A percentile compares a stretch with the other conserved stretches of the same genome.
Evolutionary conservation across 1,140 invertebrate species (phyloP).

Genomic region (Solenopsis invicta): DNA sequence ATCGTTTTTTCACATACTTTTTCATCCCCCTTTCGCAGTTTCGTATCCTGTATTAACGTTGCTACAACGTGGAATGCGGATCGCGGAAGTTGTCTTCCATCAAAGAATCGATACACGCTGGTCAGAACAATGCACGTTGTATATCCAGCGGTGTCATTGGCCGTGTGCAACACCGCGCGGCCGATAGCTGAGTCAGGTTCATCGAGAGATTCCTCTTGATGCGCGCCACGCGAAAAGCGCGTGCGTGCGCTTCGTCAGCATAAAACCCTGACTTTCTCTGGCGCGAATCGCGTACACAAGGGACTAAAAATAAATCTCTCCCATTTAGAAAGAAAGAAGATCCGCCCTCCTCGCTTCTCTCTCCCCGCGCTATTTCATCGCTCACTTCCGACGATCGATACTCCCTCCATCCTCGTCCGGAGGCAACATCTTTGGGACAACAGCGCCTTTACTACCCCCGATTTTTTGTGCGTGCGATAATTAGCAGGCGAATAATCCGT

Average conservation of each 20-base stretch:
- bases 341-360: not conserved
- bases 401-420: not conserved
- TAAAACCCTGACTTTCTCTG: conserved; percentile 53
- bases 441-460: not conserved
- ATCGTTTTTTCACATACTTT: not conserved
- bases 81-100: conserved; percentile 1
- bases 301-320: conserved; percentile 54
- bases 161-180: conserved; percentile 47
- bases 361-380: conserved; percentile 25
- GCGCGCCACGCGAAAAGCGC: conserved; percentile 26
- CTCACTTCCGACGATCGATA: conserved; percentile 54
- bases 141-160: conserved; percentile 32
- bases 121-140: conserved; percentile 26
- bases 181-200: conserved; percentile 55
- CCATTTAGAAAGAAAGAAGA: conserved; percentile 23
- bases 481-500: conserved; percentile 22
- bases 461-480: conserved; percentile 33
- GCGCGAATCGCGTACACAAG: conserved; percentile 4
- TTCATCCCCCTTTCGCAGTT: not conserved
- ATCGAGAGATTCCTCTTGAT: conserved; percentile 48
- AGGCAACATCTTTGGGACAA: conserved; percentile 32
- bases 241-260: conserved; percentile 43
- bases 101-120: conserved; percentile 7
- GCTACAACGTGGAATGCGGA: not conserved
- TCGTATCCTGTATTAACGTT: not conserved